Conservation (phyloP, 2,888 invertebrate genomes). For the Pediacus dermestoides region DNA sequence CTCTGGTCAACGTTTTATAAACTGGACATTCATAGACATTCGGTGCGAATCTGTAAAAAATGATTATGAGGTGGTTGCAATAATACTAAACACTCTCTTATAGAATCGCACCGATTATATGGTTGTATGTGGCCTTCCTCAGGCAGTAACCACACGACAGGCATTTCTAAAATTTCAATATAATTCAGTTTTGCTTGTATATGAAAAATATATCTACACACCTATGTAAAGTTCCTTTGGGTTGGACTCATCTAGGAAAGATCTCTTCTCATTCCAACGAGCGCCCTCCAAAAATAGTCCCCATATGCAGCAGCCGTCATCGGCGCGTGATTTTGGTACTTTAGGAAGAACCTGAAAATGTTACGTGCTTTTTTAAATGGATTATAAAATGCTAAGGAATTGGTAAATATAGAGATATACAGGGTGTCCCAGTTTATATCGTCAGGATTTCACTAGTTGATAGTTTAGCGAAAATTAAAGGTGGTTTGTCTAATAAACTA, state of each 20-base stretch:
- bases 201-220: conserved; percentile 33
- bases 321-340: conserved; percentile 52
- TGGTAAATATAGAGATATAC: too few relatives aligned
- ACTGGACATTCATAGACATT: conserved; percentile 61
- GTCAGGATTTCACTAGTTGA: too few relatives aligned
- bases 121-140: conserved; percentile 58
- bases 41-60: too few relatives aligned
- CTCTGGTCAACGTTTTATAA: conserved; percentile 62
- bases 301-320: conserved; percentile 62
- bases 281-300: conserved; percentile 75
- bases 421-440: too few relatives aligned
- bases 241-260: conserved; percentile 57
- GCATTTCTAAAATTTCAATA: conserved; percentile 56
- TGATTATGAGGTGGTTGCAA: too few relatives aligned
- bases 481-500: too few relatives aligned
- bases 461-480: too few relatives aligned
- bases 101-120: too few relatives aligned
- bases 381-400: too few relatives aligned
- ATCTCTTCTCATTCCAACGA: conserved; percentile 63
- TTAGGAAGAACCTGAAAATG: conserved; percentile 50
- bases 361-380: too few relatives aligned
- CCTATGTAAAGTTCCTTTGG: conserved; percentile 70
- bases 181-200: conserved; percentile 4
- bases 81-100: too few relatives aligned
- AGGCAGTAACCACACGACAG: conserved; percentile 66